Base-by-base conservation (phyloP, 2,888 invertebrate species). In the Philopedon plagiatum region DNA sequence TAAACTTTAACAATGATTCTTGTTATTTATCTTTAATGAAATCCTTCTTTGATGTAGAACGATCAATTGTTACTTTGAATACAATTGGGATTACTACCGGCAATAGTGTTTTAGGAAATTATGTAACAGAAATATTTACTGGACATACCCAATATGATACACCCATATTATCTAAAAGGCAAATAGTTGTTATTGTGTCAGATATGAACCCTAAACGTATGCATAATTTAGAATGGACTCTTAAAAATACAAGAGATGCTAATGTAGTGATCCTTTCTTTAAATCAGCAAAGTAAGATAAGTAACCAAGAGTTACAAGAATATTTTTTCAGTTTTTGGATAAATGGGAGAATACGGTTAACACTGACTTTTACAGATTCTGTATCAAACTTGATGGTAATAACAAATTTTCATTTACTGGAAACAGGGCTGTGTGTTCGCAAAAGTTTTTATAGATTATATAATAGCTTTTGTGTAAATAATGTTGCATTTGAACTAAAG, bases 381-480 rank as follows among this genome's bases (percentile, higher is more conserved):
- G 0, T 2, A 5, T 26, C 13, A n/a, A 54, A 54, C 2, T 4
- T 54, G 9, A 15, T 9, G 1, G 51, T 29, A 2, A 32, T 54
- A 2, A 54, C 51, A 1, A 54, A 54, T 54, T 29, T 54, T 29
- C 13, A 54, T 54, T 32, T 54, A 18, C 8, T 29, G 9, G 51
- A 54, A n/a, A 29, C 9, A 3, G 8, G 29, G 9, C 29, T 54
- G 7, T 54, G 51, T 29, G 15, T 9, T 9, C 29, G 29, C 7
- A 18, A 54, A 8, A 15, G 8, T 4, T 54, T 18, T 29, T 54
- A 26, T 7, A 54, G 9, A 32, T 13, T 54, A 9, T 54, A 54
- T 29, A 9, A 29, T 29, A 29, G 29, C 15, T 54, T 54, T 29
- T 54, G 51, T 54, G 15, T 5, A 54, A 32, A 8, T 18, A 29